These are phyloP conservation scores for Dicroscelio sp. DNA, from an alignment of 2,888 invertebrate genomes.

Conservation along the genomic window DNA sequence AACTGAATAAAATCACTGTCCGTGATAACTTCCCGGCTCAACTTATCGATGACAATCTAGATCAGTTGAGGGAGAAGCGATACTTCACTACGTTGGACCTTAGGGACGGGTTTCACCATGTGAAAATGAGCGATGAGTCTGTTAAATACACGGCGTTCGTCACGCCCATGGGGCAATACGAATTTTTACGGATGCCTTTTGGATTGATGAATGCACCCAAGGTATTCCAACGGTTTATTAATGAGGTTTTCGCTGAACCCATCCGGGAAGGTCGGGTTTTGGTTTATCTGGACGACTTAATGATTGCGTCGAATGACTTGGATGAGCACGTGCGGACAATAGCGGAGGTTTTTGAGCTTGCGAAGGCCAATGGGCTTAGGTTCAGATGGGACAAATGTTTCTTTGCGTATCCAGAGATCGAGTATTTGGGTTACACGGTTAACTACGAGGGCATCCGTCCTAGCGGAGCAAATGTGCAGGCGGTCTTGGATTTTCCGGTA, in stretches of 20 bases:
- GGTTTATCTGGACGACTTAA: constrained; percentile 10
- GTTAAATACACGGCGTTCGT: neutral
- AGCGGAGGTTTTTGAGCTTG: neutral
- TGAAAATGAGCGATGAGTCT: neutral
- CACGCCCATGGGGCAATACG: too few species aligned
- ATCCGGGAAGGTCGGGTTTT: neutral
- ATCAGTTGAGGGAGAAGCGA: neutral
- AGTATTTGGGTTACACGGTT: constrained; percentile 23
- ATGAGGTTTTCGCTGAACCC: neutral
- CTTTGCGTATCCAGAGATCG: constrained; percentile 17
- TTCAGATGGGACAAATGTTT: constrained; percentile 46
- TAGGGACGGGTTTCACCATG: constrained; percentile 26
- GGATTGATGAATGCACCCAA: constrained; percentile 78
- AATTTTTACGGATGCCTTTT: constrained; percentile 15
- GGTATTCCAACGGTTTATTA: constrained; percentile 32
- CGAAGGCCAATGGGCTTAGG: neutral
- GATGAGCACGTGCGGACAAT: constrained; percentile 11
- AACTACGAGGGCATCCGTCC: constrained; percentile 32
- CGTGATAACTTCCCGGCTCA: constrained; percentile 27
- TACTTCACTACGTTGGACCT: constrained; percentile 21
- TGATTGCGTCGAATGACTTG: neutral
- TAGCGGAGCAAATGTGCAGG: constrained; percentile 8
- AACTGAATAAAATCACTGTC: neutral
- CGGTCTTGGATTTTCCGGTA: constrained; percentile 36
- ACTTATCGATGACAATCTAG: constrained; percentile 8